Conservation (phyloP, 1,140 invertebrate species). For the Ips nitidus region DNA sequence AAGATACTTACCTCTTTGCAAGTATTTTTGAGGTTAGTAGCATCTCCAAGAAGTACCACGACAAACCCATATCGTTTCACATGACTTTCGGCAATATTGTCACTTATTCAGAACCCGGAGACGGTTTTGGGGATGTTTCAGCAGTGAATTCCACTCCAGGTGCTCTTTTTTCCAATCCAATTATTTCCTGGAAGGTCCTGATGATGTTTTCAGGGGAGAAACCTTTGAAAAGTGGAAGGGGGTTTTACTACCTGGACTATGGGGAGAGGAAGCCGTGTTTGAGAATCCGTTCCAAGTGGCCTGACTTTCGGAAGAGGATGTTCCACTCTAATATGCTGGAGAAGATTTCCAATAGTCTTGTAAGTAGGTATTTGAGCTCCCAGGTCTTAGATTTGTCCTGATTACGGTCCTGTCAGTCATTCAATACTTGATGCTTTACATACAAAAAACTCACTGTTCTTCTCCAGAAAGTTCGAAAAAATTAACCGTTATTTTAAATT, state of each 20-base stretch:
- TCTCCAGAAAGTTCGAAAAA: too few relatives aligned
- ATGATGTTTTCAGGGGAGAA: constrained; percentile 2
- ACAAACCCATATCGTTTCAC: constrained; percentile 42
- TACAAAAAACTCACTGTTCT: too few relatives aligned
- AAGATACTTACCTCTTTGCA: constrained; percentile 42
- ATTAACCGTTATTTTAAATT: too few relatives aligned
- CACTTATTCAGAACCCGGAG: neutral
- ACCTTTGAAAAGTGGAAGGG: constrained; percentile 35
- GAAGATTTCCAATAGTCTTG: constrained; percentile 75
- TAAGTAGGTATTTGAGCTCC: constrained; percentile 50
- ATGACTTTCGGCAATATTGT: constrained; percentile 40
- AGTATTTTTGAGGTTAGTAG: constrained; percentile 43
- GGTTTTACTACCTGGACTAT: constrained; percentile 76
- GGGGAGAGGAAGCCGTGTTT: constrained; percentile 82
- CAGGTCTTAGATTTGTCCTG: too few relatives aligned
- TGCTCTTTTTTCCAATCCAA: neutral
- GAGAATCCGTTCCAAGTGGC: constrained; percentile 72
- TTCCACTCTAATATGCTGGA: constrained; percentile 81
- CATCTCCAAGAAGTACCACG: constrained; percentile 42
- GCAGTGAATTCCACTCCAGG: constrained; percentile 30
- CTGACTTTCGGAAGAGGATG: constrained; percentile 76
- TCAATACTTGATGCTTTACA: too few relatives aligned
- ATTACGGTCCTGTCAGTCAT: too few relatives aligned
- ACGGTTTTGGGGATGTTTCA: neutral
- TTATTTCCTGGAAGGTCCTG: constrained; percentile 1